A percentile compares a stretch with the other conserved stretches of the same genome.
Conservation (phyloP, 2,113 vertebrate species). For the Lasiurus cinereus region DNA sequence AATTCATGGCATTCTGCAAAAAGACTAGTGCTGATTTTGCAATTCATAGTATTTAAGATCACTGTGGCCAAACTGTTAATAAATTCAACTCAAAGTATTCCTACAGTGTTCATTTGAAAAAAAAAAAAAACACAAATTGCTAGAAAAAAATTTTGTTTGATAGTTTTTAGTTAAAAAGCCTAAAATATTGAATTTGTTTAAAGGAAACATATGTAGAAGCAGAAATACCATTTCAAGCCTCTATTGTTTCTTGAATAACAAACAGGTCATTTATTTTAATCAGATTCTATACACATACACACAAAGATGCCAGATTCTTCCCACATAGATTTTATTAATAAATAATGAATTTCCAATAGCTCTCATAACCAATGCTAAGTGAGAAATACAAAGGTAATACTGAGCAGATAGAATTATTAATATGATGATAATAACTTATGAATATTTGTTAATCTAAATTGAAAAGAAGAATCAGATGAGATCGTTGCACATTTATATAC, state of each 20-base stretch:
- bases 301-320: not conserved
- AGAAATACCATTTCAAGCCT: not conserved
- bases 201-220: not conserved
- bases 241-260: constrained; percentile 51
- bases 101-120: not conserved
- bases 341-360: not conserved
- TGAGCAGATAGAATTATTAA: not conserved
- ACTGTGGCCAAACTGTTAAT: not conserved
- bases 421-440: not conserved
- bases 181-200: constrained; percentile 14
- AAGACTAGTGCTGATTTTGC: not conserved
- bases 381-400: not conserved
- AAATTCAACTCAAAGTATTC: not conserved
- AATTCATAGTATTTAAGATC: not conserved
- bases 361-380: not conserved
- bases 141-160: not conserved
- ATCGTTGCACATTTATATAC: not conserved
- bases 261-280: constrained; percentile 20
- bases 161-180: constrained; percentile 20
- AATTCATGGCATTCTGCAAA: not conserved
- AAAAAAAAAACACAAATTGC: not conserved
- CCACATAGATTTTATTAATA: not conserved
- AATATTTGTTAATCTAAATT: constrained; percentile 33
- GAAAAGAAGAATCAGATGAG: constrained; percentile 48
- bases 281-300: not conserved